Base-by-base conservation (phyloP, 2,113 vertebrate genomes). In the Vicugna pacos region DNA sequence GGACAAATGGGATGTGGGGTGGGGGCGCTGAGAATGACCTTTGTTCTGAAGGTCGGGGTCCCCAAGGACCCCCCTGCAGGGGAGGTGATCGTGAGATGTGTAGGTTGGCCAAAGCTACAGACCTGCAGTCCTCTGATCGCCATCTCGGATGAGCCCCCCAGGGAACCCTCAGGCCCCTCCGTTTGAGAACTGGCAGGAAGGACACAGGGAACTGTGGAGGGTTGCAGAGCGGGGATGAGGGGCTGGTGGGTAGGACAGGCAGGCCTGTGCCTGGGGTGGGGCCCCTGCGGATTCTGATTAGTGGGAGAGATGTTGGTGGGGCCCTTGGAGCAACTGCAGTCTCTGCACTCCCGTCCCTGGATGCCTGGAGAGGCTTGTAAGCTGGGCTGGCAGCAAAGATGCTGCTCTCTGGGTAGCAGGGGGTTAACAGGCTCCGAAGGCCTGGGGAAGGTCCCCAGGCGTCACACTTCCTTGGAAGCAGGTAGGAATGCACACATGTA, bases 221-320 rank as follows among this genome's bases (percentile, higher is more conserved):
- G 38, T 42, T 42, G 38, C 38, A 42, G 38, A 42, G 38, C 5
- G 38, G 38, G 38, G 38, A 42, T 42, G 38, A 42, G 38, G 38
- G 38, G 4, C 38, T 42, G 38, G 38, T 42, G 38, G 38, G 38
- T 42, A 42, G 38, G 38, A 42, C 38, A 42, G 70, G 46, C n/a
- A 48, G 56, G 24, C 35, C 82, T 17, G 8, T 0, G 16, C n/a
- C 58, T 28, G 6, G 0, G 16, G 30, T 24, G 10, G 28, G 64
- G 52, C 11, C n/a, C 54, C 13, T 50, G 15, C 8, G 17, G 4
- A 14, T 15, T 42, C 42, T 80, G 7, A 30, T 42, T 4, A 4
- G n/a, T 11, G 8, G 50, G 72, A 5, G 50, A 6, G n/a, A 8
- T 0, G 0, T 35, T 32, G 0, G 1, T 14, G 70, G 60, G 62